Base-by-base conservation (phyloP, 2,113 vertebrate species). In the Notiomystis cincta region DNA sequence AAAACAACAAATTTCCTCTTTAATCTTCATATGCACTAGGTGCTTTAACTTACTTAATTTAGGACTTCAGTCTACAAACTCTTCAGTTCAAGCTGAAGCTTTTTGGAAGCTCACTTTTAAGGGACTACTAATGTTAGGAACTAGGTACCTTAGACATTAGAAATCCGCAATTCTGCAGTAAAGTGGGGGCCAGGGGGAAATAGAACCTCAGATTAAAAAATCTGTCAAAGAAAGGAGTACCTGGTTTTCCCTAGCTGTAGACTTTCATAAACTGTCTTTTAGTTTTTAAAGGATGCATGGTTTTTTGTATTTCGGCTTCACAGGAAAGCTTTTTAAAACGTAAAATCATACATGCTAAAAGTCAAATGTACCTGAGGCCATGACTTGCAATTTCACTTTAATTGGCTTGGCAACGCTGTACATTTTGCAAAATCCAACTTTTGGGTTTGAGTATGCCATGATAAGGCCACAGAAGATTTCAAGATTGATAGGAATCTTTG, bases 331-430 rank as follows among this genome's bases (percentile, higher is more conserved):
- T 38, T 76, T 64, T 8, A 48, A 93, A 84, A 66, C 1, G 6
- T 15, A 47, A 82, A 82, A 31, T 11, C 24, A 23, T 28, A 25
- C 18, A 35, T 2, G 18, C 31, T 42, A 10, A 3, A 54, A 56
- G n/a, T 35, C 58, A 22, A 40, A 44, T 31, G 23, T 5, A 66
- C 17, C 19, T 3, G 37, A 72, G 30, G 44, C 60, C 67, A 42
- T 83, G 90, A 93, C 93, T 92, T 86, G 90, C 90, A 88, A 6
- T 75, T 93, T 90, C 72, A 51, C 24, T 31, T 15, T 1, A 66
- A 66, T 1, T 79, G 45, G 33, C 44, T 54, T 33, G 25, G 53
- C 65, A 60, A 71, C 7, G 37, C 30, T 3, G 24, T 22, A 10
- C 2, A 4, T 47, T 60, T n/a, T 30, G 14, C 48, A 76, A 83